Percentiles rank a stretch among this genome's conserved stretches.
phyloP scores from a whole-genome alignment of 2,888 invertebrate genomes.

The Drosophila peninsularis region DNA sequence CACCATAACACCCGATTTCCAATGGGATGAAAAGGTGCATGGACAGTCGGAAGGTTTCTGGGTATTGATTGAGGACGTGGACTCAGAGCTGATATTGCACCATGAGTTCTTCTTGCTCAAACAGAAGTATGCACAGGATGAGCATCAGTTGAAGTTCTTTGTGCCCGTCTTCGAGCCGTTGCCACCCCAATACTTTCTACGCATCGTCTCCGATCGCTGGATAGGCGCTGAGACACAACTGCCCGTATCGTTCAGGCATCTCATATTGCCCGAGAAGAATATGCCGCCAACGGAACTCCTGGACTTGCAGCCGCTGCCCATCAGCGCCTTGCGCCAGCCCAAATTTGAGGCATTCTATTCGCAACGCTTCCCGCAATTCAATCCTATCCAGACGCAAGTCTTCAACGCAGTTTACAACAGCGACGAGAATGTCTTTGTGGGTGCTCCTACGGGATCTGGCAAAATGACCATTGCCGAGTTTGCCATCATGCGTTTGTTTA shows the following conservation, averaged over 20 bases:
- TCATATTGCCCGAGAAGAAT: constrained; percentile 99
- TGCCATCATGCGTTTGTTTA: constrained; percentile 94
- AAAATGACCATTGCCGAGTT: constrained; percentile 98
- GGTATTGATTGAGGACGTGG: constrained; percentile 95
- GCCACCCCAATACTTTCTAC: constrained; percentile 98
- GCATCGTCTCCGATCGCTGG: constrained; percentile 96
- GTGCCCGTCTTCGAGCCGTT: constrained; percentile 99
- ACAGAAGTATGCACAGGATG: constrained; percentile 96
- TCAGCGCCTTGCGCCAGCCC: constrained; percentile 94
- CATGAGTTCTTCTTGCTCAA: constrained; percentile 98
- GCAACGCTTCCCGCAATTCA: constrained; percentile 96
- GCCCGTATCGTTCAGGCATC: constrained; percentile 98
- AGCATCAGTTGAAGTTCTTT: constrained; percentile 98
- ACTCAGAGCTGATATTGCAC: constrained; percentile 95
- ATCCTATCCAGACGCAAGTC: constrained; percentile 99
- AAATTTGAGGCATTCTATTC: constrained; percentile 94
- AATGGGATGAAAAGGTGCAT: constrained; percentile 98
- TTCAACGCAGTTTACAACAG: constrained; percentile 99
- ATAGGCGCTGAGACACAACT: constrained; percentile 97
- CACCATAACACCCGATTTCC: constrained; percentile 99
- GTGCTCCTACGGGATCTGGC: constrained; percentile 95
- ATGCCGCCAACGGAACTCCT: constrained; percentile 98
- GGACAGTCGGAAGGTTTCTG: constrained; percentile 94
- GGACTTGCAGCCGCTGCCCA: constrained; percentile 97
- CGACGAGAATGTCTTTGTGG: constrained; percentile 98